Conservation (phyloP, 2,113 vertebrate species). For the Monopterus albus region DNA sequence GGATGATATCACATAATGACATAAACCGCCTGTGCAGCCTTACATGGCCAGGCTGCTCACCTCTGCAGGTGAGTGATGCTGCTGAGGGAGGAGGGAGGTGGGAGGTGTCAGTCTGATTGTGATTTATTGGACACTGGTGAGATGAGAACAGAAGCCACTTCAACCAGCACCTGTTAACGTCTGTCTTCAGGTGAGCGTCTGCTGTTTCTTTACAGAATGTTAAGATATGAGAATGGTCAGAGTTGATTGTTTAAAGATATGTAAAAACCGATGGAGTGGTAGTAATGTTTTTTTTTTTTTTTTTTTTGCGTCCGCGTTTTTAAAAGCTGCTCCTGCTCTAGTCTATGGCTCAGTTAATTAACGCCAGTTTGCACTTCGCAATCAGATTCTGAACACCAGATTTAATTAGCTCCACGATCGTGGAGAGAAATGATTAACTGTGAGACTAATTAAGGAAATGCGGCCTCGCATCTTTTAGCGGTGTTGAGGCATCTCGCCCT, state of each 20-base stretch:
- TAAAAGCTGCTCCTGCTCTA: neutral
- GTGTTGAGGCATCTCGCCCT: neutral
- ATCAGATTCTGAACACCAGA: slow-evolving; percentile 22
- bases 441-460: slow-evolving; percentile 5
- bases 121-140: slow-evolving; percentile 46
- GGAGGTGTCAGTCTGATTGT: slow-evolving; percentile 51
- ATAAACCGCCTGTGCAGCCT: too few relatives aligned
- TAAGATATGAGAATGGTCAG: neutral
- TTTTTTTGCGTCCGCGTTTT: neutral
- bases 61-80: too few relatives aligned
- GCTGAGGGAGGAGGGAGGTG: too few relatives aligned
- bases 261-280: too few relatives aligned
- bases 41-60: too few relatives aligned
- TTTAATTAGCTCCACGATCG: slow-evolving; percentile 36
- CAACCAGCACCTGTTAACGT: neutral
- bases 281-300: neutral
- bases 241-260: too few relatives aligned
- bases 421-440: slow-evolving; percentile 22
- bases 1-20: too few relatives aligned
- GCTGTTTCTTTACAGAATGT: rapidly evolving
- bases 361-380: too few relatives aligned
- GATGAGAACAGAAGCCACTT: slow-evolving; percentile 22
- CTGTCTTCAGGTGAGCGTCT: slow-evolving; percentile 54
- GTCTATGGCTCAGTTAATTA: slow-evolving; percentile 14
- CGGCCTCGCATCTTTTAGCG: neutral